A percentile compares a stretch with the other conserved stretches of the same genome.
Conservation (phyloP, 2,888 invertebrate species). For the Microctonus aethiopoides region DNA sequence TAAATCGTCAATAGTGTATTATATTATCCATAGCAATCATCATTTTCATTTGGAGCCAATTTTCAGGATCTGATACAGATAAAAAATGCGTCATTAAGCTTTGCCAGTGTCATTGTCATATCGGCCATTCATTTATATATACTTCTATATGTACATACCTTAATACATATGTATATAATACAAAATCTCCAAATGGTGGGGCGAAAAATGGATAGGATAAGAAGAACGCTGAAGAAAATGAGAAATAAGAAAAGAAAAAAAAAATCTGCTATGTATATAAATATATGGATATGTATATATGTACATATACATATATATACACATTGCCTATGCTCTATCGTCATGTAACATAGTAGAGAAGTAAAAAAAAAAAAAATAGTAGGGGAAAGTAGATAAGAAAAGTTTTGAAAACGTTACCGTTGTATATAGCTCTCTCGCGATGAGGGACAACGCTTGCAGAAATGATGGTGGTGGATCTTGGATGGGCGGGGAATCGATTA, state of each 20-base stretch:
- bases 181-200: constrained; percentile 17
- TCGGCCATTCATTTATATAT: constrained; percentile 29
- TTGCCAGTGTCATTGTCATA: constrained; percentile 29
- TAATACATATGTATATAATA: constrained; percentile 10
- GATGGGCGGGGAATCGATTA: constrained; percentile 42
- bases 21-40: background rate
- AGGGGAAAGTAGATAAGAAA: constrained; percentile 40
- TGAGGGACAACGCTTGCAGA: constrained; percentile 15
- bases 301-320: constrained; percentile 2
- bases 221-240: constrained; percentile 31
- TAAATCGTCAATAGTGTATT: background rate
- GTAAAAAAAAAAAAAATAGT: constrained; percentile 9
- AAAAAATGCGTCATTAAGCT: constrained; percentile 37
- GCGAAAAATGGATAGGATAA: constrained; percentile 18
- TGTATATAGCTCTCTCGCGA: constrained; percentile 27
- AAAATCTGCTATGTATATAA: no score
- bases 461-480: constrained; percentile 3
- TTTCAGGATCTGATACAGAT: constrained; percentile 31
- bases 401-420: constrained; percentile 44
- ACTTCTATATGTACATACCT: constrained; percentile 9
- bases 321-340: background rate
- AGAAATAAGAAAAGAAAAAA: constrained; percentile 30
- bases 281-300: no score
- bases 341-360: background rate
- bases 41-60: constrained; percentile 2